Percentiles rank a stretch among this genome's conserved stretches.
Conservation (phyloP, 1,140 invertebrate genomes). For the Drosophila mauritiana region DNA sequence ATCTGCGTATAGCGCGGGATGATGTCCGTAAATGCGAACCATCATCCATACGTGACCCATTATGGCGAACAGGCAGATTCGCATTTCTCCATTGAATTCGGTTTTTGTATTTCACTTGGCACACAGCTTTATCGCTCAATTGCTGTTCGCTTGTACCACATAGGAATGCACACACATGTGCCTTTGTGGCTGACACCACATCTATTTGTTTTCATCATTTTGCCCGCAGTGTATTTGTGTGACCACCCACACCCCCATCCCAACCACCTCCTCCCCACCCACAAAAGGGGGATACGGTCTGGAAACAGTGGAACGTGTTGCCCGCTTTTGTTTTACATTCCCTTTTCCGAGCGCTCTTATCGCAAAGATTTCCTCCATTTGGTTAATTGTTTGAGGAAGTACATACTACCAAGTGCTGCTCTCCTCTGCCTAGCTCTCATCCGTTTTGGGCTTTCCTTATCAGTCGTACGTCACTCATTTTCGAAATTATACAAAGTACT, state of each 20-base stretch:
- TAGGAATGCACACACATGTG: neutral
- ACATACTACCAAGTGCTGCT: conserved; percentile 22
- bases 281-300: neutral
- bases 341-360: conserved; percentile 38
- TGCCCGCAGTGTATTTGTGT: conserved; percentile 35
- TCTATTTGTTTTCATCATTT: conserved; percentile 62
- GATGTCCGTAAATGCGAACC: conserved; percentile 24
- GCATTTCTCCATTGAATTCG: conserved; percentile 26
- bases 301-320: conserved; percentile 17
- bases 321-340: conserved; percentile 12
- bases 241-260: neutral
- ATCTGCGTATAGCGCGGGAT: conserved; percentile 33
- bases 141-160: conserved; percentile 18
- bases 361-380: conserved; percentile 57
- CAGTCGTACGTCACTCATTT: conserved; percentile 46
- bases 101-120: conserved; percentile 40
- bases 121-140: conserved; percentile 50
- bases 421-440: neutral
- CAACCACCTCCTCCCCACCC: neutral
- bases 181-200: conserved; percentile 28
- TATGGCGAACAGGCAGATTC: conserved; percentile 23
- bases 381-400: conserved; percentile 74
- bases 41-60: conserved; percentile 29
- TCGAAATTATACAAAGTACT: conserved; percentile 7
- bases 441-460: conserved; percentile 38